These are phyloP conservation scores for Drosophila arawakana DNA, from an alignment of 1,140 invertebrate genomes.

Conservation along the genomic window DNA sequence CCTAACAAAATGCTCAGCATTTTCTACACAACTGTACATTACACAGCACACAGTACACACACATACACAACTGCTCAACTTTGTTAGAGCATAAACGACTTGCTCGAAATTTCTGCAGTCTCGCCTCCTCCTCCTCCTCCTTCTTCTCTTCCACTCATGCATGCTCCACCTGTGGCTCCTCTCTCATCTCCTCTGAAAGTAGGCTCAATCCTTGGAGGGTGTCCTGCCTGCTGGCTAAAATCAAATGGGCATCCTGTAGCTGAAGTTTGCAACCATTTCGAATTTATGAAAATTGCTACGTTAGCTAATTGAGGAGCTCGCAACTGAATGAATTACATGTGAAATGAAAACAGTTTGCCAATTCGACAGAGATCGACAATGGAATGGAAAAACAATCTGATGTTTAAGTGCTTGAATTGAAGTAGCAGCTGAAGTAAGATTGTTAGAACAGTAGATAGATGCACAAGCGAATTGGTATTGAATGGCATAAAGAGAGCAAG, in stretches of 20 bases:
- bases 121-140: background rate
- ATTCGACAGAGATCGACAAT: background rate
- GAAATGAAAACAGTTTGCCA: conserved; percentile 1
- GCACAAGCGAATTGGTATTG: background rate
- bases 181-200: background rate
- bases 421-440: background rate
- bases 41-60: conserved; percentile 17
- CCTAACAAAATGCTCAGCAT: conserved; percentile 46
- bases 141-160: background rate
- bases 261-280: conserved; percentile 37
- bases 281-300: conserved; percentile 63
- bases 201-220: conserved; percentile 7
- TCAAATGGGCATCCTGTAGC: conserved; percentile 29
- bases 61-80: conserved; percentile 18
- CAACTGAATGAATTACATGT: conserved; percentile 18
- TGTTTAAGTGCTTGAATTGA: no score
- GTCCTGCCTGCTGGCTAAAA: background rate
- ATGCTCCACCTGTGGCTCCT: background rate
- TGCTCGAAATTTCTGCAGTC: conserved; percentile 21
- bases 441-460: background rate
- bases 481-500: background rate
- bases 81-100: conserved; percentile 60
- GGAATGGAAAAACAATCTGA: conserved; percentile 1
- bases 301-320: conserved; percentile 19
- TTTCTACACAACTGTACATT: conserved; percentile 18